Base-by-base conservation (phyloP, 2,797 vertebrate species). In the Microcaecilia unicolor region DNA sequence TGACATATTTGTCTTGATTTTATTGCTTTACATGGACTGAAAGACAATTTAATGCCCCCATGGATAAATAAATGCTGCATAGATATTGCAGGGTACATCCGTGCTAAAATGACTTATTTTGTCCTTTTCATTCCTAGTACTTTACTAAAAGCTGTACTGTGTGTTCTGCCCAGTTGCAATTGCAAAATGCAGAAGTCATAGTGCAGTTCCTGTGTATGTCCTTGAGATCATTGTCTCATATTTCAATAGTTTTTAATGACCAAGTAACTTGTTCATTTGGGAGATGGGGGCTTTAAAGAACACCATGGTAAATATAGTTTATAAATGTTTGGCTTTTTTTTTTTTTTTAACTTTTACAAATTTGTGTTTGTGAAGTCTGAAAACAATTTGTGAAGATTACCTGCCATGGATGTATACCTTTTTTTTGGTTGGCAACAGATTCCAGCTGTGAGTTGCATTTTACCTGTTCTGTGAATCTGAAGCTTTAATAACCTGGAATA, bases 131-230 rank as follows among this genome's bases (percentile, higher is more conserved):
- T 67, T 55, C 60, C 48, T 51, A 37, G 71, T 57, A 53, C 26
- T 55, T 54, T 48, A 46, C 45, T 70, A 71, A 63, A 6, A 20
- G 1, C 38, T 55, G 37, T 20, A 14, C 52, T 2, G 1, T 58
- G n/a, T n/a, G 44, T 61, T 64, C 62, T 61, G 37, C 58, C 62
- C 25, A 18, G 41, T 47, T 38, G 18, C 48, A 31, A 51, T 74
- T 72, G 65, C 70, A 61, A 52, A 51, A 45, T 56, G 36, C 69
- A 52, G n/a, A n/a, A n/a, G n/a, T 64, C n/a, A n/a, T 49, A 64
- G 65, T 72, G 59, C 67, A 51, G 48, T 69, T 58, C n/a, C 56
- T 58, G 39, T 74, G 42, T n/a, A n/a, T 25, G 67, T 79, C 65
- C 76, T 72, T 61, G 55, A n/a, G n/a, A 64, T 65, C 30, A 55